Evolutionary conservation across 2,888 invertebrate genomes (phyloP), one percentile per base, ranked within the genome.

Genomic region (Caenorhabditis zanzibari): DNA sequence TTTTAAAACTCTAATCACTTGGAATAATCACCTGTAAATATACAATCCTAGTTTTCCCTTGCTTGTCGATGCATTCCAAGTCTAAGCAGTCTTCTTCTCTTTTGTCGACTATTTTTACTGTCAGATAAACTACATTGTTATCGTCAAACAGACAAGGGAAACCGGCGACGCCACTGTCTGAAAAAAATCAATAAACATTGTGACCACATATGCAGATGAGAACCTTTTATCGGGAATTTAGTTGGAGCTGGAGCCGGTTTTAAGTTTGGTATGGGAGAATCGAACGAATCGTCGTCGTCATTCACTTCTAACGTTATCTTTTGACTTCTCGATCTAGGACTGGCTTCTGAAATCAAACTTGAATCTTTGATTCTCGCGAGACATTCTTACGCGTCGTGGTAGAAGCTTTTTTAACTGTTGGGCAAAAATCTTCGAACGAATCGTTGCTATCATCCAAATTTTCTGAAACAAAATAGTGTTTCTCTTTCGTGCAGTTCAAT

Each of bases 231-330:
- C 14, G 24, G 22, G 41, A 32, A 12, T 81, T 74, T 80, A 41
- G 10, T 16, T 12, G 63, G 16, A 5, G 9, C 24, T 12, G 63
- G 16, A 5, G 9, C 24, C 6, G 24, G 24, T 41, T 75, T 64
- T 6, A 19, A n/a, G 41, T 26, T 44, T 1, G 52, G 26, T 16
- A 69, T 7, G 7, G 84, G 76, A 5, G 68, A 41, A 41, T 85
- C 84, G 49, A 85, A 85, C n/a, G 79, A 85, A 47, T 81, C 81
- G 26, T 81, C 75, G 10, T 81, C 81, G 14, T 72, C 80, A n/a
- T 24, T 16, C 3, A 71, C 82, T 12, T 66, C 54, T 2, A 79
- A 16, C 24, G 54, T 49, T 59, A 83, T 83, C 14, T 58, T 68
- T 10, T 49, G 5, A 56, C 83, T 71, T 74, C 83, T 83, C n/a